Percentiles rank a stretch among this genome's conserved stretches.
Conservation (phyloP, 1,140 invertebrate genomes). For the Orchestia grillus region DNA sequence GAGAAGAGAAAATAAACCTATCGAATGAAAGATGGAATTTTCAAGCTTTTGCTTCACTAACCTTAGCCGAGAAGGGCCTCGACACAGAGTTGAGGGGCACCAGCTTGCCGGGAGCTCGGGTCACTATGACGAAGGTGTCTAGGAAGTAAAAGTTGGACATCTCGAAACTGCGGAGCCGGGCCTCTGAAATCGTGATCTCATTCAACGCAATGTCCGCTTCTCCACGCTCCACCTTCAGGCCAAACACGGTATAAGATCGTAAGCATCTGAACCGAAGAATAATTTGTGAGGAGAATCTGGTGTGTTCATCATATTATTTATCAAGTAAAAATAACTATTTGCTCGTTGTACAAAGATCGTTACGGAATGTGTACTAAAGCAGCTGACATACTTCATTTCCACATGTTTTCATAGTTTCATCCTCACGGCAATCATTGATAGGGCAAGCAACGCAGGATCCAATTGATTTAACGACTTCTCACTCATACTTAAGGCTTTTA, state of each 20-base stretch:
- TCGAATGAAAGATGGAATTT: neutral
- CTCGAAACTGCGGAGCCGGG: neutral
- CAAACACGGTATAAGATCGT: neutral
- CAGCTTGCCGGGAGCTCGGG: conserved; percentile 1
- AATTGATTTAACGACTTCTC: neutral
- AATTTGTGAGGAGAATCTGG: neutral
- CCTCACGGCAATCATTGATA: neutral
- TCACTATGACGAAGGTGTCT: conserved; percentile 6
- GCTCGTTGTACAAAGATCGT: too few relatives aligned
- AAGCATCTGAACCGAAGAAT: neutral
- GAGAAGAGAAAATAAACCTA: neutral
- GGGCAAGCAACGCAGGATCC: neutral
- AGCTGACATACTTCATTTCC: neutral
- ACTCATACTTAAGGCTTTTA: neutral
- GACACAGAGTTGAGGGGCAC: conserved; percentile 18
- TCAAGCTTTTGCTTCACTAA: neutral
- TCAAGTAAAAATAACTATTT: neutral
- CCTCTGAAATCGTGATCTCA: neutral
- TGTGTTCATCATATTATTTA: neutral
- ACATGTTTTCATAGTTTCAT: neutral
- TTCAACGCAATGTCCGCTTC: neutral
- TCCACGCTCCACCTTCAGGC: neutral
- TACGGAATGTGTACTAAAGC: too few relatives aligned
- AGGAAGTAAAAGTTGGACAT: conserved; percentile 9
- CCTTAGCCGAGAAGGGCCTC: neutral